phyloP scores from a whole-genome alignment of 2,797 vertebrate genomes.

The Thripadectes ignobilis region DNA sequence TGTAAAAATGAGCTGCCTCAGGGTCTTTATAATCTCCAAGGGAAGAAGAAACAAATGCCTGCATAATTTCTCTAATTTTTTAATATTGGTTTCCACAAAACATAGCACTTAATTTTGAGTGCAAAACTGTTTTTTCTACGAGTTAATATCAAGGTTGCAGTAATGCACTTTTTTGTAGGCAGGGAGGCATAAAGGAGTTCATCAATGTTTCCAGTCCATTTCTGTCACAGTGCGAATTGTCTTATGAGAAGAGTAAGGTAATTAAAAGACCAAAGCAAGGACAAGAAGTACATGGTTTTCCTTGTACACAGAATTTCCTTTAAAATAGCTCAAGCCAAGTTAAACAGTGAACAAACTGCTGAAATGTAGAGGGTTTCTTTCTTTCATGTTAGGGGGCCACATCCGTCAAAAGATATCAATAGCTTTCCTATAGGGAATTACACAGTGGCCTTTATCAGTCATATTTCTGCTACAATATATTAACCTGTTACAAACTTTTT shows the following conservation, averaged over 20 bases:
- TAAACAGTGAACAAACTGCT: background rate
- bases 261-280: background rate
- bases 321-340: background rate
- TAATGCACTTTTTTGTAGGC: background rate
- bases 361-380: background rate
- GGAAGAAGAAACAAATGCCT: slow-evolving; percentile 47
- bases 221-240: background rate
- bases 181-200: background rate
- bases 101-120: background rate
- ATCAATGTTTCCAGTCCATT: background rate
- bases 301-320: background rate
- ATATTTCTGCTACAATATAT: background rate
- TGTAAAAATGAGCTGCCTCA: slow-evolving; percentile 57
- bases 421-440: background rate
- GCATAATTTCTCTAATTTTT: slow-evolving; percentile 35
- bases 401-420: background rate
- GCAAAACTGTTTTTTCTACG: background rate
- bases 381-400: background rate
- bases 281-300: background rate
- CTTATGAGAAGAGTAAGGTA: background rate
- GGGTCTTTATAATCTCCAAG: slow-evolving; percentile 54
- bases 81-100: background rate
- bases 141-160: background rate
- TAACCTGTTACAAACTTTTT: background rate
- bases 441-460: background rate